Percentiles rank a stretch among this genome's conserved stretches.
Conservation (phyloP, 2,888 invertebrate genomes). For the Ectemnius cavifrons region DNA sequence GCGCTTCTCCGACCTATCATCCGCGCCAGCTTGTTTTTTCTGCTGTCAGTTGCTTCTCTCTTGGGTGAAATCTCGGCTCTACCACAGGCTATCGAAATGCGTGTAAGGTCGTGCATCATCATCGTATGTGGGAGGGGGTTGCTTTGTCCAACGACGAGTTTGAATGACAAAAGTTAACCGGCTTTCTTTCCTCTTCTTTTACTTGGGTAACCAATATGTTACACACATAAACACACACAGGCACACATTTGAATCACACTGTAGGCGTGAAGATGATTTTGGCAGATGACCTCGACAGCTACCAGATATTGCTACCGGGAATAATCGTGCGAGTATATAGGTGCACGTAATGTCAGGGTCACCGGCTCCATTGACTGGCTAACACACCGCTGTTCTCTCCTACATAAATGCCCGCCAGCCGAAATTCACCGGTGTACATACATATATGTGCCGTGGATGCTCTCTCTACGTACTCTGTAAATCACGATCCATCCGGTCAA, state of each 20-base stretch:
- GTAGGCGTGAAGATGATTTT: conserved; percentile 15
- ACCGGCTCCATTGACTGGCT: conserved; percentile 8
- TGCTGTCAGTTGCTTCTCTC: no score
- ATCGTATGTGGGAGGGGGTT: neutral
- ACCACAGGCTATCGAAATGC: no score
- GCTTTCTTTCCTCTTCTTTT: no score
- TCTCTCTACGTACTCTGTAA: neutral
- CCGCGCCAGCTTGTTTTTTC: no score
- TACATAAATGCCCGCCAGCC: neutral
- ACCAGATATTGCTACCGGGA: conserved; percentile 22
- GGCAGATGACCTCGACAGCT: conserved; percentile 24
- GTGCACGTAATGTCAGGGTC: conserved; percentile 49
- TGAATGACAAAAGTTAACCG: conserved; percentile 27
- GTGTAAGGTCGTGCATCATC: no score
- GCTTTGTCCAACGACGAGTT: conserved; percentile 14
- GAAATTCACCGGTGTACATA: neutral
- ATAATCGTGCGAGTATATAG: conserved; percentile 21
- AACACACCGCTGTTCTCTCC: neutral
- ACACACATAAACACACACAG: no score
- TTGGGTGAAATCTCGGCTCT: no score
- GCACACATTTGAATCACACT: no score
- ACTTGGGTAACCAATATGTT: no score
- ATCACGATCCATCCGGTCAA: neutral
- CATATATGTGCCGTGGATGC: no score
- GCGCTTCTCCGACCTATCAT: no score